phyloP scores from a whole-genome alignment of 2,113 vertebrate genomes.

The Platysternon megacephalum region DNA sequence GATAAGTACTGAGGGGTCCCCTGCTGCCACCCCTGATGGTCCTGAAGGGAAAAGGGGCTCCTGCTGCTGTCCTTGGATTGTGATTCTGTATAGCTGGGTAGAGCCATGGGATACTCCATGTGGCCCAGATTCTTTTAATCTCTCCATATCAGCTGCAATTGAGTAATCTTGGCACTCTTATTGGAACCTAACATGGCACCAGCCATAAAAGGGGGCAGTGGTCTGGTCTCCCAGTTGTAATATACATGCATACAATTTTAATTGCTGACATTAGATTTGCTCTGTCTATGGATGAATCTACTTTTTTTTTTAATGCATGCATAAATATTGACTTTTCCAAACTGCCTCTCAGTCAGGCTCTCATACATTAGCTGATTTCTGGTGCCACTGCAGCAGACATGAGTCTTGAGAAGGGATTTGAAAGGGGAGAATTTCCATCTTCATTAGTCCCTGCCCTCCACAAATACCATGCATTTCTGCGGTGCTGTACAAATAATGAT shows the following conservation, averaged over 20 bases:
- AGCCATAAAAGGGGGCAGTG: neutral
- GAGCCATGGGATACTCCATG: neutral
- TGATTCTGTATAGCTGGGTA: neutral
- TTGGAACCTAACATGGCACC: neutral
- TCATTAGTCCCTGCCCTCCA: neutral
- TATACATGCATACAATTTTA: neutral
- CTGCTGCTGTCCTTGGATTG: neutral
- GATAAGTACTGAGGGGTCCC: neutral
- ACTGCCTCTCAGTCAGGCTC: neutral
- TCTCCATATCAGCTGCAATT: neutral
- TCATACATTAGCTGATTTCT: neutral
- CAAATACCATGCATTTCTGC: neutral
- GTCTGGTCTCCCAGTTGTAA: neutral
- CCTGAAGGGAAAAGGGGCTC: neutral
- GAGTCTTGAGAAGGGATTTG: neutral
- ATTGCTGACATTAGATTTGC: rapidly evolving
- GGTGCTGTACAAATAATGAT: neutral
- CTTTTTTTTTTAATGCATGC: neutral
- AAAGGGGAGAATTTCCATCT: neutral
- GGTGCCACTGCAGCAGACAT: neutral
- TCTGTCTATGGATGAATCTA: neutral
- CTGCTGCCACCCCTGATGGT: neutral
- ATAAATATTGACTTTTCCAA: neutral
- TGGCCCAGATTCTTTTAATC: neutral
- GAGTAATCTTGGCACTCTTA: neutral